phyloP scores from a whole-genome alignment of 1,140 invertebrate genomes.

The Drosophila triauraria region DNA sequence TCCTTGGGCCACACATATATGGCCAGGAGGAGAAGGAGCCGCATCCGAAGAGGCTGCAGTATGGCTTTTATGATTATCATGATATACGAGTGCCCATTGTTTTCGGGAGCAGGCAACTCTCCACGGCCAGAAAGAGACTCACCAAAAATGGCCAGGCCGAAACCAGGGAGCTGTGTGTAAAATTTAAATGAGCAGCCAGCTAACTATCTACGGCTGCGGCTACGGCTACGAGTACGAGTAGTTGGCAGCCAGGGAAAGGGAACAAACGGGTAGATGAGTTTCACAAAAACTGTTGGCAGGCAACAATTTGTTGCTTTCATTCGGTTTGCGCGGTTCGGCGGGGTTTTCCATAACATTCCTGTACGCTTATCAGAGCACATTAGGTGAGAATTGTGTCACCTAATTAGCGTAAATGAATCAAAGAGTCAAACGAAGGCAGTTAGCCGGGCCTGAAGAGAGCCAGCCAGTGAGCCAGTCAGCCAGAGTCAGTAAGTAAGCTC shows the following conservation, averaged over 20 bases:
- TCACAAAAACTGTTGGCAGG: constrained; percentile 57
- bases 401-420: constrained; percentile 84
- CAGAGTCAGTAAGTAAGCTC: constrained; percentile 2
- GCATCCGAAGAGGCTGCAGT: constrained; percentile 36
- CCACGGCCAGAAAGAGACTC: constrained; percentile 40
- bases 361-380: constrained; percentile 78
- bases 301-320: constrained; percentile 70
- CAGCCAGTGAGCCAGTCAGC: constrained; percentile 1
- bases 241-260: constrained; percentile 12
- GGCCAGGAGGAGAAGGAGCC: constrained; percentile 49
- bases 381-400: constrained; percentile 85
- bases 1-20: constrained; percentile 54
- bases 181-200: constrained; percentile 78
- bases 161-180: constrained; percentile 68
- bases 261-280: constrained; percentile 24
- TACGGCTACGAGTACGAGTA: neutral
- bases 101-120: constrained; percentile 66
- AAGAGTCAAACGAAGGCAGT: constrained; percentile 60
- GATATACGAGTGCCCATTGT: constrained; percentile 82
- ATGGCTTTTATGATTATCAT: constrained; percentile 81
- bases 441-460: constrained; percentile 29
- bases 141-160: constrained; percentile 74
- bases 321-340: constrained; percentile 23
- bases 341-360: constrained; percentile 59
- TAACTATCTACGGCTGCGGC: constrained; percentile 23